These are phyloP conservation scores for Ranitomeya variabilis DNA, from an alignment of 2,113 vertebrate genomes.

Conservation along the genomic window DNA sequence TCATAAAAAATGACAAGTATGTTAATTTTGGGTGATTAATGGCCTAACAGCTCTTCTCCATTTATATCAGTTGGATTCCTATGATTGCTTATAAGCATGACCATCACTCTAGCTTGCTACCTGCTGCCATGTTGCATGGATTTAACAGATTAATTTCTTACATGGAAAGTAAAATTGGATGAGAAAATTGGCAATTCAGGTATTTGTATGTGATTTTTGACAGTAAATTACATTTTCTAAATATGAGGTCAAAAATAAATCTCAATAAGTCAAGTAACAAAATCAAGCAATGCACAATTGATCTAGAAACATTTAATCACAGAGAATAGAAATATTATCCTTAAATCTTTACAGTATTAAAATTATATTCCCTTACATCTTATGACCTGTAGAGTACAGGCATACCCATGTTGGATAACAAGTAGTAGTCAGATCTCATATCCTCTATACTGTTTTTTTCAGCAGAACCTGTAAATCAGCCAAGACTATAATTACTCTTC, in stretches of 20 bases:
- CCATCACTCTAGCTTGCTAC: not conserved
- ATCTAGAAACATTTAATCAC: not conserved
- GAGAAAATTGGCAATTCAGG: not conserved
- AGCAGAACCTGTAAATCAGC: not conserved
- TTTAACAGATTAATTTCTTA: not conserved
- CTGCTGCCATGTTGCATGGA: not conserved
- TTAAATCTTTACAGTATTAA: not conserved
- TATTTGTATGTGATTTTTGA: not conserved
- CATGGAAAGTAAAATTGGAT: not conserved
- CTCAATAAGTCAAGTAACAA: not conserved
- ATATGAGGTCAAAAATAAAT: not conserved
- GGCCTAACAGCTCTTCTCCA: not conserved
- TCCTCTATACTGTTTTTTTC: not conserved
- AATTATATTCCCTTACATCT: not conserved
- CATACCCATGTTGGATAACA: not conserved
- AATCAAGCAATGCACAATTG: not conserved
- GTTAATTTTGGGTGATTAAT: slow-evolving; percentile 10
- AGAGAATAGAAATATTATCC: not conserved
- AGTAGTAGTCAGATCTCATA: not conserved
- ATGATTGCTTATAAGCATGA: slow-evolving; percentile 4
- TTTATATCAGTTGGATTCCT: not conserved
- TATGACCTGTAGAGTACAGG: not conserved
- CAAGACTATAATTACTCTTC: not conserved
- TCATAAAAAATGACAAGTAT: not conserved
- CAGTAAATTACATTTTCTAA: not conserved